Evolutionary conservation across 1,140 invertebrate species (phyloP).

Genomic region (Diachasmimorpha longicaudata): DNA sequence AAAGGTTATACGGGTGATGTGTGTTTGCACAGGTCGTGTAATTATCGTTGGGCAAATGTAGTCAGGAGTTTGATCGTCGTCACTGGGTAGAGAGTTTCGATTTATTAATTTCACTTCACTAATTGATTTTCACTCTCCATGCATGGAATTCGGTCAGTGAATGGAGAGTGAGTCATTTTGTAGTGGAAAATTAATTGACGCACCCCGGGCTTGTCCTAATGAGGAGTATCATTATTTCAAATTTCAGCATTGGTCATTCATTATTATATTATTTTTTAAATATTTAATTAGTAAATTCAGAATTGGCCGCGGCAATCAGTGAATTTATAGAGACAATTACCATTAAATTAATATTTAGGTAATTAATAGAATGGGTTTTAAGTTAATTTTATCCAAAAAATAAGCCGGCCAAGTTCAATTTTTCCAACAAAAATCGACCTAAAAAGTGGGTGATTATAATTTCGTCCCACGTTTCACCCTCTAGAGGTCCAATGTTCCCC

Average conservation of each 20-base stretch:
- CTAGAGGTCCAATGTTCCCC: too few species aligned
- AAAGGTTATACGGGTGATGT: constrained; percentile 1
- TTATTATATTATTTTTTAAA: not conserved
- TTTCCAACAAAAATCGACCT: too few species aligned
- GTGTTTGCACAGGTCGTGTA: not conserved
- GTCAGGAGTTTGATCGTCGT: not conserved
- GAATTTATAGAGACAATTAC: too few species aligned
- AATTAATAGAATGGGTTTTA: too few species aligned
- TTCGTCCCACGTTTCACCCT: too few species aligned
- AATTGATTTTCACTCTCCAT: not conserved
- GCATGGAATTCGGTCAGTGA: not conserved
- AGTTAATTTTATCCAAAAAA: too few species aligned
- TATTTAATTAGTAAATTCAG: not conserved
- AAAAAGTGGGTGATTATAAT: too few species aligned
- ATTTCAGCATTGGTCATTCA: too few species aligned
- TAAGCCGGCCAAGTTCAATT: too few species aligned
- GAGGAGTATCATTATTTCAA: not conserved
- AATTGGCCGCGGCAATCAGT: too few species aligned
- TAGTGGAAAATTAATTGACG: not conserved
- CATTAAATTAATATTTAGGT: too few species aligned
- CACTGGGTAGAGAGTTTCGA: not conserved
- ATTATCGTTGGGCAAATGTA: not conserved
- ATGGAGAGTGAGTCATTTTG: not conserved
- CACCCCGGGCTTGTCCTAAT: not conserved
- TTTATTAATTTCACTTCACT: not conserved